A percentile compares a stretch with the other conserved stretches of the same genome.
Evolutionary conservation across 64 coral and sea anemone genomes (phyloP).

Genomic region (Pocillopora verrucosa): DNA sequence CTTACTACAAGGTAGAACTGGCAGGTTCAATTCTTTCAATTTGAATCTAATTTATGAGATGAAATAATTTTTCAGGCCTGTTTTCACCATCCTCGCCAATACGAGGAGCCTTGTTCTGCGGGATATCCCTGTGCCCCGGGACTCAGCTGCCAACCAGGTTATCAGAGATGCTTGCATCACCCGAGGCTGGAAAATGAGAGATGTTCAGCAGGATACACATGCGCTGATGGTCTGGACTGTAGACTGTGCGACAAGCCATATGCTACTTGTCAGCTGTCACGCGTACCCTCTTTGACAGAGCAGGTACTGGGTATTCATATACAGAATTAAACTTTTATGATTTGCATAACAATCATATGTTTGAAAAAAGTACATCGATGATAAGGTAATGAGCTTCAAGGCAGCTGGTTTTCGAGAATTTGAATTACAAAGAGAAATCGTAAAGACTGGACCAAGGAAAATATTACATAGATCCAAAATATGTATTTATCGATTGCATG

Average conservation of each 20-base stretch:
- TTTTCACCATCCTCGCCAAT: constrained; percentile 57
- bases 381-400: too few species aligned
- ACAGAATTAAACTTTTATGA: too few species aligned
- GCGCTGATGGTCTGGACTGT: constrained; percentile 65
- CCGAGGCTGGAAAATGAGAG: constrained; percentile 83
- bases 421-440: background rate
- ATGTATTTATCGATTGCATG: background rate
- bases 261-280: constrained; percentile 83
- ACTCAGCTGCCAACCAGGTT: constrained; percentile 83
- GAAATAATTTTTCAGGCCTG: constrained; percentile 45
- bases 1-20: background rate
- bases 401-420: too few species aligned
- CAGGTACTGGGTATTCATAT: constrained; percentile 47
- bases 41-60: background rate
- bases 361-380: background rate
- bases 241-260: constrained; percentile 72
- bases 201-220: constrained; percentile 86
- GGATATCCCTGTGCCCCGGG: constrained; percentile 72
- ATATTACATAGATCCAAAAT: background rate
- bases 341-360: background rate
- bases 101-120: constrained; percentile 73
- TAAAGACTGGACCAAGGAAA: background rate
- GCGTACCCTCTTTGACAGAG: constrained; percentile 51
- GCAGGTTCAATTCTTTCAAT: background rate
- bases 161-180: constrained; percentile 79